These are phyloP conservation scores for Chrysaora quinquecirrha DNA, from an alignment of 30 jellyfish, hydroid and myxozoan species.

Conservation along the genomic window DNA sequence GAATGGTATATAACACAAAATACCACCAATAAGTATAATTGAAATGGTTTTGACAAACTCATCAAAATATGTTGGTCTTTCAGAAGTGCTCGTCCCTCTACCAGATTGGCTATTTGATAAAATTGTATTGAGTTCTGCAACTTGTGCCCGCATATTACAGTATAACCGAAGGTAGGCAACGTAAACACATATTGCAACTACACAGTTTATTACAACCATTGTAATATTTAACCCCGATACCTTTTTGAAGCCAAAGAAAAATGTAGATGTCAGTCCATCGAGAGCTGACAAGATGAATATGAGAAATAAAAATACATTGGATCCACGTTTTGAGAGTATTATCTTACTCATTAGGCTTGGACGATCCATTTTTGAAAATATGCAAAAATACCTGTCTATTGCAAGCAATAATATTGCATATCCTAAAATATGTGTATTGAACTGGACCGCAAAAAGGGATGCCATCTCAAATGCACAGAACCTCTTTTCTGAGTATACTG, in stretches of 20 bases:
- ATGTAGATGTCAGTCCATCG: not conserved
- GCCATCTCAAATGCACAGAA: constrained; percentile 8
- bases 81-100: not conserved
- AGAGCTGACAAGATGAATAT: not conserved
- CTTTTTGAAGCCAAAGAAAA: not conserved
- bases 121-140: too few species aligned
- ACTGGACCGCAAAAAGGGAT: constrained; percentile 16
- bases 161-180: not conserved
- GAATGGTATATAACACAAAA: not conserved
- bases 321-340: not conserved
- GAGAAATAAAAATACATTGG: not conserved
- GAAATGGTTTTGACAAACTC: not conserved
- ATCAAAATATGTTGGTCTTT: not conserved
- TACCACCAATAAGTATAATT: not conserved
- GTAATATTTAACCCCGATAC: not conserved
- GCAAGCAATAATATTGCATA: constrained; percentile 35
- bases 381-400: constrained; percentile 45
- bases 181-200: not conserved
- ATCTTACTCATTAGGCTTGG: not conserved
- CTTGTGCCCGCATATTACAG: not conserved
- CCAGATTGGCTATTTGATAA: not conserved
- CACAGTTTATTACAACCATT: not conserved
- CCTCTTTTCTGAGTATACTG: constrained; percentile 7
- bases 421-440: constrained; percentile 23
- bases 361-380: not conserved